Percentiles rank a stretch among this genome's conserved stretches.
phyloP scores from a whole-genome alignment of 2,113 vertebrate species.

The Ammospiza nelsoni region DNA sequence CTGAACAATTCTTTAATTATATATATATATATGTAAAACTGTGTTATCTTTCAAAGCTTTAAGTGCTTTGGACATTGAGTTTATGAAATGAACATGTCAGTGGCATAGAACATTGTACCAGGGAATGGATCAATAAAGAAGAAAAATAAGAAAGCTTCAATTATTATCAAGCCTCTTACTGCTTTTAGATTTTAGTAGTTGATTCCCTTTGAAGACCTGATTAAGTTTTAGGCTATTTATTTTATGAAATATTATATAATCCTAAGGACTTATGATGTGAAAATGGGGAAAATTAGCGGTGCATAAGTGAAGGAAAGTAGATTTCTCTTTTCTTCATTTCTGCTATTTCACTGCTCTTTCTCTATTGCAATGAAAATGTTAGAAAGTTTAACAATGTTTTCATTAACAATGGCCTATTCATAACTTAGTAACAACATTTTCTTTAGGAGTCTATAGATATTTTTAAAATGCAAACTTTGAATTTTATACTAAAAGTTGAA shows the following conservation, averaged over 20 bases:
- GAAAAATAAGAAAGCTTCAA: background rate
- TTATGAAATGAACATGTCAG: background rate
- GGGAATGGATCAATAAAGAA: background rate
- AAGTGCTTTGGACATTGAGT: background rate
- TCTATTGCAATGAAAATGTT: slow-evolving; percentile 36
- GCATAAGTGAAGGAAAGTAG: background rate
- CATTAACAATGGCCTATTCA: background rate
- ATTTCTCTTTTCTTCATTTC: background rate
- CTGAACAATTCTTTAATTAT: background rate
- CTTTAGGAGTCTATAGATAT: slow-evolving; percentile 59
- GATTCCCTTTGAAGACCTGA: background rate
- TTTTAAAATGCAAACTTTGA: slow-evolving; percentile 63
- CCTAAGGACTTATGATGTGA: background rate
- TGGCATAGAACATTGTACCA: background rate
- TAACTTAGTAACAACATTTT: slow-evolving; percentile 67
- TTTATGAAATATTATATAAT: slow-evolving; percentile 1
- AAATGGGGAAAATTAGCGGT: background rate
- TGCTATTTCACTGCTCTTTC: background rate
- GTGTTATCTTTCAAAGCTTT: background rate
- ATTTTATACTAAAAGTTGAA: slow-evolving; percentile 60
- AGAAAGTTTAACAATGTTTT: slow-evolving; percentile 28
- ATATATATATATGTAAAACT: too few species aligned
- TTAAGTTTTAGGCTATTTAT: background rate
- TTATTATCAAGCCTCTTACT: background rate
- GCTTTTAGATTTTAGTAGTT: background rate